phyloP scores from a whole-genome alignment of 2,113 vertebrate genomes.

The Silurus glanis region DNA sequence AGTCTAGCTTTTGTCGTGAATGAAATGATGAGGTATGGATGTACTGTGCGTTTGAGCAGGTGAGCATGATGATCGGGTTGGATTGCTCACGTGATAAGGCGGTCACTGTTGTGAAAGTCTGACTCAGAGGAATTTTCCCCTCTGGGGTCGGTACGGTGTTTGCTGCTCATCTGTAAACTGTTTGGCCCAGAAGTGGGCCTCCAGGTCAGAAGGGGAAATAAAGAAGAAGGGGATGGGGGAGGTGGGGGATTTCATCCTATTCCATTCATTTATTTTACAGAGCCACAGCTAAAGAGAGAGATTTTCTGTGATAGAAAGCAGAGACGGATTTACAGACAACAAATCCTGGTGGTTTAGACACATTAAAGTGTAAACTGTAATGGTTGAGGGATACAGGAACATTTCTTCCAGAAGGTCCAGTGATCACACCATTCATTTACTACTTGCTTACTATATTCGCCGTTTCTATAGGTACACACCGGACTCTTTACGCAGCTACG shows the following conservation, averaged over 20 bases:
- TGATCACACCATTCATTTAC: neutral
- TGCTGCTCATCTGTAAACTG: conserved; percentile 52
- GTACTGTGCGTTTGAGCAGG: neutral
- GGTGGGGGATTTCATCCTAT: neutral
- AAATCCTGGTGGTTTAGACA: neutral
- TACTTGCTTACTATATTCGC: neutral
- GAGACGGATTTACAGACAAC: neutral
- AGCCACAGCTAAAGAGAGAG: neutral
- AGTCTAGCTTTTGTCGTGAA: neutral
- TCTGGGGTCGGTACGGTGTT: conserved; percentile 47
- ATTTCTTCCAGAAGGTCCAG: neutral
- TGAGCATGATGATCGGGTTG: conserved; percentile 16
- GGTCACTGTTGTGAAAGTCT: neutral
- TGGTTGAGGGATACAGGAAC: neutral
- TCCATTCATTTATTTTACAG: conserved; percentile 7
- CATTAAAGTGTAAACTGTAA: neutral
- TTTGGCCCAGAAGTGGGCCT: conserved; percentile 11
- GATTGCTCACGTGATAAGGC: neutral
- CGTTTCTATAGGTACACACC: neutral
- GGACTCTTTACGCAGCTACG: neutral
- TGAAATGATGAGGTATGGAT: neutral
- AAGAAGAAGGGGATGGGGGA: neutral
- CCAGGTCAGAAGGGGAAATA: conserved; percentile 17
- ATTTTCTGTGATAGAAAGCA: neutral
- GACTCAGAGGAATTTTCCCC: conserved; percentile 55